Evolutionary conservation across 2,113 vertebrate genomes (phyloP).

Genomic region (Entosphenus tridentatus): DNA sequence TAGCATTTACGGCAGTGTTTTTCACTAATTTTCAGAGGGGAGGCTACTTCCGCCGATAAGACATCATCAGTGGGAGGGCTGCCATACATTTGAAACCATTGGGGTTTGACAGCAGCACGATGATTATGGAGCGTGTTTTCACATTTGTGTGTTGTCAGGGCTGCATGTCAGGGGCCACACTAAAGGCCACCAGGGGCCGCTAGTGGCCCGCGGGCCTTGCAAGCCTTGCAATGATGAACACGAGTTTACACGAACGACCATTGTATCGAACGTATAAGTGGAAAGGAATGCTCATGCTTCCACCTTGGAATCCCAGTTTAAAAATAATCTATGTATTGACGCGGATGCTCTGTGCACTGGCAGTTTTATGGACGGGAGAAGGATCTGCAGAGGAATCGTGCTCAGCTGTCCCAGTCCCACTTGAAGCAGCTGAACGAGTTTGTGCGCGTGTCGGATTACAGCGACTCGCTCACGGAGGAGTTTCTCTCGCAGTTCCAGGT

Average conservation of each 20-base stretch:
- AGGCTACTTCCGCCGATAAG: too few species aligned
- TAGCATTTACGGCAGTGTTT: too few species aligned
- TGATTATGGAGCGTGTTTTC: too few species aligned
- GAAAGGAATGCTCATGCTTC: background rate
- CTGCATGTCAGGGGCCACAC: background rate
- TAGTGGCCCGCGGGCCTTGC: background rate
- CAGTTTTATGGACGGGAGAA: slow-evolving; percentile 47
- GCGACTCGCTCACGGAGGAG: slow-evolving; percentile 19
- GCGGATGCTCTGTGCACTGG: background rate
- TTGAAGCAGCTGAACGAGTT: slow-evolving; percentile 32
- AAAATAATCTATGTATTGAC: background rate
- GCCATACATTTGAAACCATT: too few species aligned
- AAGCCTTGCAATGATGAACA: too few species aligned
- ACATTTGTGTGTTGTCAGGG: too few species aligned
- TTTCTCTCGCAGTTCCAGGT: slow-evolving; percentile 42
- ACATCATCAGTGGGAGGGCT: too few species aligned
- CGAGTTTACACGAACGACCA: too few species aligned
- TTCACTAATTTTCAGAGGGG: too few species aligned
- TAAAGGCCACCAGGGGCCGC: background rate
- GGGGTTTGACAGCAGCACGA: too few species aligned
- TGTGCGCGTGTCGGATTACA: slow-evolving; percentile 22
- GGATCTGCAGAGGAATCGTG: slow-evolving; percentile 34
- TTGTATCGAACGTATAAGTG: background rate
- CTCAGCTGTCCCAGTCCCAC: slow-evolving; percentile 21
- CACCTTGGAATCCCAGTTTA: background rate